A percentile compares a stretch with the other conserved stretches of the same genome.
Conservation (phyloP, 2,888 invertebrate species). For the Ectropis crepuscularia region DNA sequence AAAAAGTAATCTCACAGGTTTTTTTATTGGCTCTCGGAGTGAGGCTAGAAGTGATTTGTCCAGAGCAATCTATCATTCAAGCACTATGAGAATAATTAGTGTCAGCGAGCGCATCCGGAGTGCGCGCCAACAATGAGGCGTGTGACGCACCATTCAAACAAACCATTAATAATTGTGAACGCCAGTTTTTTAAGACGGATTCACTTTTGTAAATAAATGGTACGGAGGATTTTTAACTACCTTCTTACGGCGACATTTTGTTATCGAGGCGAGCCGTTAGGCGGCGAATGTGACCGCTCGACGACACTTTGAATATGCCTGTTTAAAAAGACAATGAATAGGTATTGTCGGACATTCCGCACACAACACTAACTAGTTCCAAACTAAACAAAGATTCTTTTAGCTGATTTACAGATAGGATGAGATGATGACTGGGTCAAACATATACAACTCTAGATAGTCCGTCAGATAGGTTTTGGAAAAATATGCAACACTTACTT, state of each 20-base stretch:
- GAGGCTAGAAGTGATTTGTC: slow-evolving; percentile 82
- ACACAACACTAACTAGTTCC: too few species aligned
- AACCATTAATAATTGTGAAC: slow-evolving; percentile 83
- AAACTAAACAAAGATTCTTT: too few species aligned
- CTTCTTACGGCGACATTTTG: slow-evolving; percentile 80
- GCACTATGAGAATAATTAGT: slow-evolving; percentile 84
- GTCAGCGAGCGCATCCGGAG: slow-evolving; percentile 81
- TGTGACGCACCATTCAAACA: slow-evolving; percentile 82
- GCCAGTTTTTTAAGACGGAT: slow-evolving; percentile 80
- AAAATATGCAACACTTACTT: too few species aligned
- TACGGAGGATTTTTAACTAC: slow-evolving; percentile 79
- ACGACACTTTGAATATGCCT: too few species aligned
- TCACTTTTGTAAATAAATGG: slow-evolving; percentile 82
- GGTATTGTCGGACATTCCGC: too few species aligned
- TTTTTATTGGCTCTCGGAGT: slow-evolving; percentile 74
- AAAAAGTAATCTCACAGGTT: slow-evolving; percentile 72
- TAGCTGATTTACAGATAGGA: too few species aligned
- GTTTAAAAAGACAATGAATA: too few species aligned
- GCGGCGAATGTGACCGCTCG: slow-evolving; percentile 56
- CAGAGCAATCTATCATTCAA: slow-evolving; percentile 83
- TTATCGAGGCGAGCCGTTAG: slow-evolving; percentile 68
- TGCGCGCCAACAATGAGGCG: slow-evolving; percentile 78
- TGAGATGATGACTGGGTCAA: too few species aligned
- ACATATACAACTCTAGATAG: too few species aligned
- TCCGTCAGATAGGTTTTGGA: too few species aligned